These are phyloP conservation scores for Xanthorhoe designata DNA, from an alignment of 2,888 invertebrate species.

Conservation along the genomic window DNA sequence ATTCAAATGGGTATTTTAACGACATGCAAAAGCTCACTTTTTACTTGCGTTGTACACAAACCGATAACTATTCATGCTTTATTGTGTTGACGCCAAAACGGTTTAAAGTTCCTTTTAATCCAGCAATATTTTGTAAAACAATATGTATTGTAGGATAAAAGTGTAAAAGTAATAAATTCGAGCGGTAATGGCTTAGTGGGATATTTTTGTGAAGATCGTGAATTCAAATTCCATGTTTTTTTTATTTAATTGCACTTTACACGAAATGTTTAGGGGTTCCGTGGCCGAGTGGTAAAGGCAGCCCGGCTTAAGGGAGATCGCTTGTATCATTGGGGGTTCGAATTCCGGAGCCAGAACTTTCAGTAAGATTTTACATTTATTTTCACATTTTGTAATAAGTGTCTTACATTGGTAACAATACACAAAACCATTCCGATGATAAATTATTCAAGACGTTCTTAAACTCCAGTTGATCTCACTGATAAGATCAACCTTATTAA, in stretches of 20 bases:
- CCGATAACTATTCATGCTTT: constrained; percentile 1
- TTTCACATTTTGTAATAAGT: too few species aligned
- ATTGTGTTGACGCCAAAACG: neutral
- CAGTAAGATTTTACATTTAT: too few species aligned
- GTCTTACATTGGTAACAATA: too few species aligned
- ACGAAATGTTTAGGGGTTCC: too few species aligned
- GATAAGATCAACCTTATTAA: constrained; percentile 20
- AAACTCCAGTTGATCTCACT: neutral
- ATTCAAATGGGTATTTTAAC: constrained; percentile 1
- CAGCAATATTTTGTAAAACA: neutral
- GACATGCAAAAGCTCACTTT: neutral
- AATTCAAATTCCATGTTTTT: too few species aligned
- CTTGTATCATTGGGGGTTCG: too few species aligned
- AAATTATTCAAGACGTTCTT: neutral
- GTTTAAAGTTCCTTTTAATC: neutral
- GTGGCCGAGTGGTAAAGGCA: too few species aligned
- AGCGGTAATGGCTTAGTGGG: neutral
- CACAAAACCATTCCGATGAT: neutral
- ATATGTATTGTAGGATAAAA: neutral
- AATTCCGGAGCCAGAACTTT: too few species aligned
- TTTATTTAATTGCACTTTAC: too few species aligned
- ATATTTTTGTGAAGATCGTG: too few species aligned
- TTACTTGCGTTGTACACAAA: constrained; percentile 1
- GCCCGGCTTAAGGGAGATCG: too few species aligned
- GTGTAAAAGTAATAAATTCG: too few species aligned